Evolutionary conservation across 2,797 vertebrate genomes (phyloP).

Genomic region (Rhinatrema bivittatum): DNA sequence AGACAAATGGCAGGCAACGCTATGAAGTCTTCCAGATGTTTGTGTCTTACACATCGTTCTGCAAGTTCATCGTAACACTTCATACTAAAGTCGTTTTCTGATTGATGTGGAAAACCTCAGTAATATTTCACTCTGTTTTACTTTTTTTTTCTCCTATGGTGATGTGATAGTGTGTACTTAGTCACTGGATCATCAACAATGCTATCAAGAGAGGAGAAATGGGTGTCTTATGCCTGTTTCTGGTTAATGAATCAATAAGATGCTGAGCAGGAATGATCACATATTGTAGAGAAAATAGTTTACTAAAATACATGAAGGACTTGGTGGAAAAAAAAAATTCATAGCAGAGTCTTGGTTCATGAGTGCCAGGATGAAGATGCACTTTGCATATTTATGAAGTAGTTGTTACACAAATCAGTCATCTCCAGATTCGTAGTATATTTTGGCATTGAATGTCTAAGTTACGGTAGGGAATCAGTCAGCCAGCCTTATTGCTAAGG

Average conservation of each 20-base stretch:
- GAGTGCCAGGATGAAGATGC: no score
- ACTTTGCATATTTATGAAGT: no score
- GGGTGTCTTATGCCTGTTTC: conserved; percentile 34
- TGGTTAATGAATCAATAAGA: conserved; percentile 51
- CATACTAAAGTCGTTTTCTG: conserved; percentile 11
- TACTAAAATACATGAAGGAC: no score
- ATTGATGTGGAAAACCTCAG: conserved; percentile 39
- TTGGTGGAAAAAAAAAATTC: no score
- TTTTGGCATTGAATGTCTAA: no score
- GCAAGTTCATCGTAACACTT: conserved; percentile 20
- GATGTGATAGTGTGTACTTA: conserved; percentile 46
- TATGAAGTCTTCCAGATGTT: conserved; percentile 28
- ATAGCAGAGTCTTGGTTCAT: no score
- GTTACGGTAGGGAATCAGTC: no score
- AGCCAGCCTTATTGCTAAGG: no score
- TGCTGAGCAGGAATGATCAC: conserved; percentile 56
- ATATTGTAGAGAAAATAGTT: conserved; percentile 37
- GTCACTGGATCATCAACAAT: conserved; percentile 47
- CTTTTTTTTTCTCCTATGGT: conserved; percentile 29
- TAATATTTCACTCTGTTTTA: conserved; percentile 27
- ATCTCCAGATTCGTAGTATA: no score
- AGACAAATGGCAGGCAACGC: no score
- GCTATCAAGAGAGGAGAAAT: conserved; percentile 46
- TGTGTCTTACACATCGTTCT: background rate
- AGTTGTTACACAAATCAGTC: no score